Conservation (phyloP, 1,140 invertebrate species). For the Saxidomus purpurata region DNA sequence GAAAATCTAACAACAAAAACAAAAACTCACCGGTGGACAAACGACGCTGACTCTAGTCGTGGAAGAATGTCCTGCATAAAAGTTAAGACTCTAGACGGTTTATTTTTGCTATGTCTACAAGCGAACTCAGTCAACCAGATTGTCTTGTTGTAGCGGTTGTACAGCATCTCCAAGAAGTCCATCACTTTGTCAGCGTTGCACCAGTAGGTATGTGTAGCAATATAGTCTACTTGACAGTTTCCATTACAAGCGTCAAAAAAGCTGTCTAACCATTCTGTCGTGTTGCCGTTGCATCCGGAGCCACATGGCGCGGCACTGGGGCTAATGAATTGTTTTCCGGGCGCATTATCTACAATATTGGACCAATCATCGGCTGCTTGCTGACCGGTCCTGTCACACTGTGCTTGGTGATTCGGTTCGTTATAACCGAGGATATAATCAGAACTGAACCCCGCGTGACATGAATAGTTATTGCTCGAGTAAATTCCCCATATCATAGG, state of each 20-base stretch:
- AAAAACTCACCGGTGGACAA: too few species aligned
- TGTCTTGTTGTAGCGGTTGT: constrained; percentile 46
- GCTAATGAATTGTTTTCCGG: constrained; percentile 49
- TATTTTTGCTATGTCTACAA: constrained; percentile 29
- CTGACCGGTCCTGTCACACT: constrained; percentile 62
- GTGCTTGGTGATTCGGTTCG: constrained; percentile 70
- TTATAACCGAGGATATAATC: constrained; percentile 68
- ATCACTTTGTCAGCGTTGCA: constrained; percentile 43
- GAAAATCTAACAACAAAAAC: too few species aligned
- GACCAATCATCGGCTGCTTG: constrained; percentile 63
- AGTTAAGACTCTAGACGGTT: constrained; percentile 17
- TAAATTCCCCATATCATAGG: constrained; percentile 71
- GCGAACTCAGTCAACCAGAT: constrained; percentile 69
- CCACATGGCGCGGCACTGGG: constrained; percentile 22
- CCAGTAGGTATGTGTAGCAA: constrained; percentile 65
- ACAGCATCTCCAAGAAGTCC: constrained; percentile 40
- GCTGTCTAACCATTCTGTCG: not conserved
- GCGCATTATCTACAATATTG: constrained; percentile 36
- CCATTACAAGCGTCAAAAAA: constrained; percentile 13
- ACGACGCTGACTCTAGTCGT: not conserved
- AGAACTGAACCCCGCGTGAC: constrained; percentile 33
- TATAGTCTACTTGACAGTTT: constrained; percentile 48
- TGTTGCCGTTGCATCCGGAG: not conserved
- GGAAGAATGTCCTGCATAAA: constrained; percentile 62
- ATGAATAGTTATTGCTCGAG: not conserved